A percentile compares a stretch with the other conserved stretches of the same genome.
Conservation (phyloP, 2,888 invertebrate species). For the Pseudanteris insignis region DNA sequence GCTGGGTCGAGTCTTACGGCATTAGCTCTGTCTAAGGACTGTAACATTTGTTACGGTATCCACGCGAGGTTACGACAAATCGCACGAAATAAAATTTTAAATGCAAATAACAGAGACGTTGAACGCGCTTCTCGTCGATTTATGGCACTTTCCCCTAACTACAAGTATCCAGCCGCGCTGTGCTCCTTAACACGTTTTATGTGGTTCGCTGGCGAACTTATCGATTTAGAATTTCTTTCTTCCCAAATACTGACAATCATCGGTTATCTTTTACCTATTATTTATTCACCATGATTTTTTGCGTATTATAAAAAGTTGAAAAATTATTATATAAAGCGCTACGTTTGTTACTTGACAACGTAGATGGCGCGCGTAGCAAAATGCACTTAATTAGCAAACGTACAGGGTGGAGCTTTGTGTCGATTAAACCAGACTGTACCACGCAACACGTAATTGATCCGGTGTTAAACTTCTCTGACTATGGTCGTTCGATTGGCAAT, state of each 20-base stretch:
- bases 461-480: slow-evolving; percentile 29
- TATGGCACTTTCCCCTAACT: too few relatives aligned
- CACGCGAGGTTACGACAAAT: slow-evolving; percentile 54
- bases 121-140: slow-evolving; percentile 46
- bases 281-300: too few relatives aligned
- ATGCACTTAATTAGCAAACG: slow-evolving; percentile 11
- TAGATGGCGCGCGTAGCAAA: slow-evolving; percentile 2
- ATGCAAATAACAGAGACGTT: slow-evolving; percentile 51
- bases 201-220: too few relatives aligned
- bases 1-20: slow-evolving; percentile 48
- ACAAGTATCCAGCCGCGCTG: too few relatives aligned
- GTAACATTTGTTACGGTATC: slow-evolving; percentile 46
- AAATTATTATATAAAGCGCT: too few relatives aligned
- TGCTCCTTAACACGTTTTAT: too few relatives aligned
- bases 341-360: too few relatives aligned
- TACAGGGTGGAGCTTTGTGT: slow-evolving; percentile 27
- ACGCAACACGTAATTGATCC: slow-evolving; percentile 24
- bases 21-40: slow-evolving; percentile 51
- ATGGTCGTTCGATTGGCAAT: slow-evolving; percentile 32
- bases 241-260: too few relatives aligned
- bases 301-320: too few relatives aligned
- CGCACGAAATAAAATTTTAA: slow-evolving; percentile 54
- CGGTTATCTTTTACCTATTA: too few relatives aligned
- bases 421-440: slow-evolving; percentile 15
- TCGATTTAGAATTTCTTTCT: too few relatives aligned